Percentiles rank a stretch among this genome's conserved stretches.
phyloP scores from a whole-genome alignment of 2,888 invertebrate species.

The Mamestra brassicae region DNA sequence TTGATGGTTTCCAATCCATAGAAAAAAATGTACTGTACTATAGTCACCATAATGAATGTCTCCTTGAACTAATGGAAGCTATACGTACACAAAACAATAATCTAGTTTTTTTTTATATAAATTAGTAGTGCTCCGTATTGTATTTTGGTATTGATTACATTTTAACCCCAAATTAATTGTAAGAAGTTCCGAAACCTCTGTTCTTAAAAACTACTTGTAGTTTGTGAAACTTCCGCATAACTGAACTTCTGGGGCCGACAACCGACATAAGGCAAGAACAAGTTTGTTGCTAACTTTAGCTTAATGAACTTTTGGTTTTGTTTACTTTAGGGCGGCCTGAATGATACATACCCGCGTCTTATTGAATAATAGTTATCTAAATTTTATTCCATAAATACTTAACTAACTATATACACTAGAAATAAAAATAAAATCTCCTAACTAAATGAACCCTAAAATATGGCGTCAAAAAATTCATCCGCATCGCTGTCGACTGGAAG shows the following conservation, averaged over 20 bases:
- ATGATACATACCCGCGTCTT: neutral
- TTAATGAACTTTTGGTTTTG: conserved; percentile 24
- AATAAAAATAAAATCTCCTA: no score
- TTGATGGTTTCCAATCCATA: no score
- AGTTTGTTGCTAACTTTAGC: conserved; percentile 28
- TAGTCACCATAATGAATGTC: no score
- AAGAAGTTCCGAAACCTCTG: conserved; percentile 2
- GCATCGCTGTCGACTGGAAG: no score
- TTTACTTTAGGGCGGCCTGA: conserved; percentile 1
- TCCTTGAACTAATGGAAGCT: no score
- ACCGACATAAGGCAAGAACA: conserved; percentile 20
- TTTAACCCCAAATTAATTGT: neutral
- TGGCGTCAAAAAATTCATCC: no score
- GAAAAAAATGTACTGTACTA: no score
- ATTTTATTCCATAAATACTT: no score
- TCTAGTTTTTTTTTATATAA: no score
- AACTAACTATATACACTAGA: no score
- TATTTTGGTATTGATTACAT: neutral
- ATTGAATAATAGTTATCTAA: neutral
- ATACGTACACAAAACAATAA: no score
- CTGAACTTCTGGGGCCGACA: conserved; percentile 20
- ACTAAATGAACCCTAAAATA: no score
- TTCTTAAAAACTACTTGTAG: conserved; percentile 25
- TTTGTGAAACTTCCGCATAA: conserved; percentile 20
- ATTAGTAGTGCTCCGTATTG: neutral